Evolutionary conservation across 2,113 vertebrate species (phyloP), one percentile per base, ranked within the genome.

Genomic region (Atlantisia rogersi): DNA sequence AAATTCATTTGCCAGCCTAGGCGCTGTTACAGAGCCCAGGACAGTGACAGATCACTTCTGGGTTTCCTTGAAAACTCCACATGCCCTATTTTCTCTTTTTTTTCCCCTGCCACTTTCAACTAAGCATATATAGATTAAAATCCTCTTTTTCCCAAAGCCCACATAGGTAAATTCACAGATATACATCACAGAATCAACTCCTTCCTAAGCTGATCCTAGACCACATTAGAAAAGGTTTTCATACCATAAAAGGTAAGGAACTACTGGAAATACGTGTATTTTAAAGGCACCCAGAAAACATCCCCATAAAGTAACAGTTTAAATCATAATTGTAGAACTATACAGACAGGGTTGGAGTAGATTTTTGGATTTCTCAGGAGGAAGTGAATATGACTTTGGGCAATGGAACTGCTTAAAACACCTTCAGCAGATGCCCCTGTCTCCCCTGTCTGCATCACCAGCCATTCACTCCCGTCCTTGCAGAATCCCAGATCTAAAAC

Each of bases 241-340:
- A 42, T 68, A 15, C 29, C 35, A 86, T 69, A 94, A 82, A 83
- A 83, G 31, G n/a, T 37, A 76, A 76, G 46, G 32, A 86, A 68
- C 6, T 0, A 2, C 29, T 64, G 42, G 22, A 96, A 71, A 88
- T 18, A 59, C 0, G 6, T 13, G 0, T 55, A 76, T 93, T 92
- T 89, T 79, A 95, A 62, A 62, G 78, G 92, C 40, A 93, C 29
- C 3, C 67, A 95, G 26, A 82, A 91, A 82, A 94, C 40, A 6
- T 22, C 82, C n/a, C 63, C 70, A 62, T 79, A 78, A 91, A 88
- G 65, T 14, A 88, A 88, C 58, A 77, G 14, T 59, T 64, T 59
- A 82, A 96, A 63, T 92, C 15, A 0, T 70, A 44, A 82, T 52
- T 73, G 25, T 31, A 64, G 42, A 96, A 80, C 86, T 59, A 40